Evolutionary conservation across 2,113 vertebrate species (phyloP).

Genomic region (Channa argus): DNA sequence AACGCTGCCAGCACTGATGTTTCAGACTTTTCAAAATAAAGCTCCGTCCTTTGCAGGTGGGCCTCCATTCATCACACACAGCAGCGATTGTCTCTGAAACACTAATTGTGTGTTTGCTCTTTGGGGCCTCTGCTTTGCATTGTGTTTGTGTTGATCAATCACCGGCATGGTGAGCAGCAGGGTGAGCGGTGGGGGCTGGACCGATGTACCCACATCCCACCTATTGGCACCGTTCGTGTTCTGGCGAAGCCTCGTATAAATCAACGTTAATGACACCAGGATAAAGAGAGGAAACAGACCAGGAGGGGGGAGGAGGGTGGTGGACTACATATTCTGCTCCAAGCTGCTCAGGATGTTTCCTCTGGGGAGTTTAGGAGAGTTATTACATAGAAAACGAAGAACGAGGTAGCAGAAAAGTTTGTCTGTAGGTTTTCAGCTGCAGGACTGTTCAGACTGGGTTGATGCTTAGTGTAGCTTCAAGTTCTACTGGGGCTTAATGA

Average conservation of each 20-base stretch:
- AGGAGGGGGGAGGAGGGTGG: neutral
- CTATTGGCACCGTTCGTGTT: slow-evolving; percentile 69
- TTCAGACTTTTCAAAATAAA: slow-evolving; percentile 21
- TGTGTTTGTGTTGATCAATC: slow-evolving; percentile 64
- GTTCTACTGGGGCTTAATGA: too few relatives aligned
- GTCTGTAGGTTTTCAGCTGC: too few relatives aligned
- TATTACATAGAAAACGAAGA: neutral
- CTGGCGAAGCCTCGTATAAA: slow-evolving; percentile 56
- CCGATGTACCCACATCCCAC: slow-evolving; percentile 54
- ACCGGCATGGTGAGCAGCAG: slow-evolving; percentile 24
- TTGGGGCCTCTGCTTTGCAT: slow-evolving; percentile 15
- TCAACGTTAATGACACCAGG: slow-evolving; percentile 61
- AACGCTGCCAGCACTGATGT: neutral
- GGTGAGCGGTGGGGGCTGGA: slow-evolving; percentile 19
- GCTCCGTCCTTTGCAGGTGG: slow-evolving; percentile 10
- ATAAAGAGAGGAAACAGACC: neutral
- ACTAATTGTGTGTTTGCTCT: slow-evolving; percentile 35
- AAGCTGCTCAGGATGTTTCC: slow-evolving; percentile 4
- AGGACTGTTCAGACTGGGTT: too few relatives aligned
- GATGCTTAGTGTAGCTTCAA: too few relatives aligned
- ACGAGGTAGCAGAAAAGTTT: too few relatives aligned
- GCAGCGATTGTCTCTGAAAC: slow-evolving; percentile 31
- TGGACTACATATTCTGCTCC: slow-evolving; percentile 23
- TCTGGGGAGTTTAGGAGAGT: neutral
- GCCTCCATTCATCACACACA: slow-evolving; percentile 8